Conservation (phyloP, 2,113 vertebrate genomes). For the Nycticorax nycticorax region DNA sequence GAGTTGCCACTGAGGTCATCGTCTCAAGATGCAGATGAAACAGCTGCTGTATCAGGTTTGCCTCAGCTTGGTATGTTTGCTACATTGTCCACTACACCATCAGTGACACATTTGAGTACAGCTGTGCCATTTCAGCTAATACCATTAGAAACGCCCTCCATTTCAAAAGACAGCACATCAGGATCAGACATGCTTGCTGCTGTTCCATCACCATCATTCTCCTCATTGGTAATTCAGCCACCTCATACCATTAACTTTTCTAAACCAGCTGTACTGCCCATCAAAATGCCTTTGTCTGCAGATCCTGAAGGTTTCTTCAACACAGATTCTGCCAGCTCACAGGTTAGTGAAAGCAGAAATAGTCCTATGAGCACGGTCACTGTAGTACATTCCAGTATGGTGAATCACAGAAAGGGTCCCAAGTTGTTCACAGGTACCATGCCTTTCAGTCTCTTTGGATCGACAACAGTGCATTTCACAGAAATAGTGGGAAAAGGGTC, state of each 20-base stretch:
- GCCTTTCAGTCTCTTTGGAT: background rate
- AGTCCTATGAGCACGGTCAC: background rate
- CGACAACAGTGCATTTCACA: background rate
- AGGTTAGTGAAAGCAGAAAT: slow-evolving; percentile 46
- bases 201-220: slow-evolving; percentile 47
- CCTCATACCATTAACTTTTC: slow-evolving; percentile 67
- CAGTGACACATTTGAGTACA: background rate
- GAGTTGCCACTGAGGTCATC: slow-evolving; percentile 66
- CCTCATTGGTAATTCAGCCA: slow-evolving; percentile 59
- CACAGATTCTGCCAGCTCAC: slow-evolving; percentile 3
- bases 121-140: slow-evolving; percentile 43
- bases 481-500: background rate
- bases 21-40: slow-evolving; percentile 63
- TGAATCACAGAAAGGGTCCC: background rate
- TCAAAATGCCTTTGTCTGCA: slow-evolving; percentile 36
- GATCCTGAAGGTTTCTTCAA: slow-evolving; percentile 32
- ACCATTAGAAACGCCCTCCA: slow-evolving; percentile 54
- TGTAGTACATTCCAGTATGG: background rate
- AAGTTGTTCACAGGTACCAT: background rate
- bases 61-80: slow-evolving; percentile 70
- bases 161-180: slow-evolving; percentile 17
- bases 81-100: slow-evolving; percentile 22
- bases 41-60: slow-evolving; percentile 85
- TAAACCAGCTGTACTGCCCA: slow-evolving; percentile 20
- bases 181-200: slow-evolving; percentile 25